Percentiles rank a stretch among this genome's conserved stretches.
phyloP scores from a whole-genome alignment of 1,140 invertebrate genomes.

The Ceratitis capitata region DNA sequence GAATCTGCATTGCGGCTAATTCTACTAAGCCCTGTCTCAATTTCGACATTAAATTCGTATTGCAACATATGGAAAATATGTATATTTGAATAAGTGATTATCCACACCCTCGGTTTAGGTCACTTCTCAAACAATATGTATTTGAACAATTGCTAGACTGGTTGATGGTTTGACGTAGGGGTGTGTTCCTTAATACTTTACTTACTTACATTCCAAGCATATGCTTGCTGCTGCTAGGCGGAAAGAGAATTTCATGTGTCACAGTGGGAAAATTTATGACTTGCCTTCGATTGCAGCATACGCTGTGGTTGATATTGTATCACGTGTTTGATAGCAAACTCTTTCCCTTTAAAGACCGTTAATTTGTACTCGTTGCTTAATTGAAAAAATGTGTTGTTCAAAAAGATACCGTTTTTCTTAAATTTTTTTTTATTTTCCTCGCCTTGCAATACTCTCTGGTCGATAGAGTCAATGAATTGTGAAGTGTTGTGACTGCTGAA shows the following conservation, averaged over 20 bases:
- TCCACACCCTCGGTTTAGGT: too few relatives aligned
- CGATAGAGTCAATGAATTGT: background rate
- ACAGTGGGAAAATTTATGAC: background rate
- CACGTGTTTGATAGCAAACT: background rate
- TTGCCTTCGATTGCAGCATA: background rate
- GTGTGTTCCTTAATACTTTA: too few relatives aligned
- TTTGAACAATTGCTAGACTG: too few relatives aligned
- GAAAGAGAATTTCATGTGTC: background rate
- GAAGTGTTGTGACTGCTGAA: conserved; percentile 20
- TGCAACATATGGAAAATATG: too few relatives aligned
- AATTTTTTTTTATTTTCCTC: background rate
- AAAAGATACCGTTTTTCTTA: background rate
- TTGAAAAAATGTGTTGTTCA: conserved; percentile 11
- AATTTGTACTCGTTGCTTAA: conserved; percentile 11
- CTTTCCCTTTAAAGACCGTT: background rate
- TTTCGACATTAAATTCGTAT: background rate
- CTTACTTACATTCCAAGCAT: background rate
- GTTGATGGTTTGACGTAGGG: too few relatives aligned
- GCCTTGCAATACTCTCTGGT: background rate
- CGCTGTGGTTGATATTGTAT: background rate
- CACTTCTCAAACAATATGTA: background rate
- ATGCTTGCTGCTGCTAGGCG: background rate
- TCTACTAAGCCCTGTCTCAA: too few relatives aligned
- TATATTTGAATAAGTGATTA: too few relatives aligned
- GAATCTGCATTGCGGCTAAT: background rate